Conservation (phyloP, 2,113 vertebrate species). For the Megaceryle torquata region DNA sequence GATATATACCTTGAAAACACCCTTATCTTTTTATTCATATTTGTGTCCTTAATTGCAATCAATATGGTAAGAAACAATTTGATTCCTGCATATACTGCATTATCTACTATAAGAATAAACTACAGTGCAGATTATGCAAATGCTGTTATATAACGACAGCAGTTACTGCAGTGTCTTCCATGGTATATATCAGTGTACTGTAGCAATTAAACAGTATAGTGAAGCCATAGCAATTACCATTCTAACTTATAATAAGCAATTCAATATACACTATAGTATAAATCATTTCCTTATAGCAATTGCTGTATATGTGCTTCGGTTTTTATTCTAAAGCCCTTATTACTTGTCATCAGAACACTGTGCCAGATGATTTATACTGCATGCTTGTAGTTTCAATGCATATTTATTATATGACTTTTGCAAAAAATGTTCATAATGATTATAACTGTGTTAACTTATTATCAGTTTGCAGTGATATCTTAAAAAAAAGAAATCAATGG, state of each 20-base stretch:
- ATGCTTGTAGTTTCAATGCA: neutral
- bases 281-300: slow-evolving; percentile 57
- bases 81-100: neutral
- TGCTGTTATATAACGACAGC: neutral
- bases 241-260: slow-evolving; percentile 68
- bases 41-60: slow-evolving; percentile 63
- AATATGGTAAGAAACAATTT: slow-evolving; percentile 49
- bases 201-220: slow-evolving; percentile 42
- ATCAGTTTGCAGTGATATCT: slow-evolving; percentile 3
- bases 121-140: slow-evolving; percentile 41
- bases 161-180: slow-evolving; percentile 36
- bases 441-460: slow-evolving; percentile 61
- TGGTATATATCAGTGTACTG: slow-evolving; percentile 28
- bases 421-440: slow-evolving; percentile 33
- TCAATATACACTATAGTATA: slow-evolving; percentile 33
- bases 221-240: slow-evolving; percentile 37
- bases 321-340: slow-evolving; percentile 44
- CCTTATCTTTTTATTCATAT: slow-evolving; percentile 34
- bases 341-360: slow-evolving; percentile 50
- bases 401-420: slow-evolving; percentile 52
- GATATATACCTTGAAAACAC: neutral
- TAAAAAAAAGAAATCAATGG: neutral
- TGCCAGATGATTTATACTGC: slow-evolving; percentile 44
- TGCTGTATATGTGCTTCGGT: neutral
- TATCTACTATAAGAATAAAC: slow-evolving; percentile 6